Evolutionary conservation across 2,888 invertebrate species (phyloP).

Genomic region (Nipponacmea schrenckii): DNA sequence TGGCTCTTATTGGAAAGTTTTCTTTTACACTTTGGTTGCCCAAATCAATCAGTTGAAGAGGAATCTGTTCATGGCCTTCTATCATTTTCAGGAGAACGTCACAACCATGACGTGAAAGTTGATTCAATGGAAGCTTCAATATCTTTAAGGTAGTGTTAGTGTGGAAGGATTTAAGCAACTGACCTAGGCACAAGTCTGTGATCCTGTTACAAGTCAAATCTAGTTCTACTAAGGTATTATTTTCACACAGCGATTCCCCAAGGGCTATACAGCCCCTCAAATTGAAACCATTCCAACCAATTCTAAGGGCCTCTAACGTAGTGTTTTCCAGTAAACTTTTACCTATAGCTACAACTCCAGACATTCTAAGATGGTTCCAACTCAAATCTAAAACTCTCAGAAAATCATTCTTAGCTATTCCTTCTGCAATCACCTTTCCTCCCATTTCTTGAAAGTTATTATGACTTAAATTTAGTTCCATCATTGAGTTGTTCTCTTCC

Average conservation of each 20-base stretch:
- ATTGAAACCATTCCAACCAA: conserved; percentile 59
- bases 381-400: conserved; percentile 50
- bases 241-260: conserved; percentile 40
- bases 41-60: conserved; percentile 18
- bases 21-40: conserved; percentile 5
- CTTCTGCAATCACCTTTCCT: conserved; percentile 45
- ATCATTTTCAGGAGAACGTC: conserved; percentile 23
- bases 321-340: conserved; percentile 46
- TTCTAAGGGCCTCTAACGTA: conserved; percentile 43
- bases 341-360: conserved; percentile 52
- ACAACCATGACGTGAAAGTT: conserved; percentile 18
- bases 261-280: conserved; percentile 45
- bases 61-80: conserved; percentile 16
- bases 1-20: neutral
- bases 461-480: conserved; percentile 44
- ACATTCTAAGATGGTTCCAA: conserved; percentile 57
- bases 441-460: conserved; percentile 50
- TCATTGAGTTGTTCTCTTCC: conserved; percentile 30
- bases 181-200: conserved; percentile 39
- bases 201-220: conserved; percentile 59
- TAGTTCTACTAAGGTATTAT: conserved; percentile 45
- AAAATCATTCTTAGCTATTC: conserved; percentile 41
- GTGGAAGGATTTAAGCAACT: conserved; percentile 48
- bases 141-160: conserved; percentile 47
- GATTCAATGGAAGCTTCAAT: conserved; percentile 32